These are phyloP conservation scores for Oreortyx pictus DNA, from an alignment of 2,797 vertebrate genomes.

Conservation along the genomic window DNA sequence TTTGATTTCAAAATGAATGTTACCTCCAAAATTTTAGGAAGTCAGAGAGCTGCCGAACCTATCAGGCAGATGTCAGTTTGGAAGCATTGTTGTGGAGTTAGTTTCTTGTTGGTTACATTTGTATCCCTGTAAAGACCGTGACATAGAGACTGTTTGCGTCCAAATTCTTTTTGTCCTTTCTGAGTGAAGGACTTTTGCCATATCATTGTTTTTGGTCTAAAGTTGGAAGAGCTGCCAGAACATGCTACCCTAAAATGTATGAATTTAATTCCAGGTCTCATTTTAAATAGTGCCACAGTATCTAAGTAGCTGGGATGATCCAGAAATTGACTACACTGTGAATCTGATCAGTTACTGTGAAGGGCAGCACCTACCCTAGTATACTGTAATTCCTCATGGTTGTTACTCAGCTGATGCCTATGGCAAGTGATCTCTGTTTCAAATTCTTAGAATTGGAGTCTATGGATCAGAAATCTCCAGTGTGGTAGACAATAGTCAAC, in stretches of 20 bases:
- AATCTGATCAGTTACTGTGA: background rate
- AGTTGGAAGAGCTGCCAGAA: background rate
- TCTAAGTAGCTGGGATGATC: background rate
- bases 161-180: background rate
- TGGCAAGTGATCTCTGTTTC: background rate
- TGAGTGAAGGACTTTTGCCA: background rate
- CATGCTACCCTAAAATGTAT: background rate
- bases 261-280: background rate
- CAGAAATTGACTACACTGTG: background rate
- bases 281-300: background rate
- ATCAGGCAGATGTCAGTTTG: background rate
- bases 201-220: background rate
- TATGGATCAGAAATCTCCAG: background rate
- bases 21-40: conserved; percentile 5
- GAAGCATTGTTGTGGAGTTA: background rate
- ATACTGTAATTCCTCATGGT: background rate
- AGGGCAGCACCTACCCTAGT: background rate
- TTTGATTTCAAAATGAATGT: background rate
- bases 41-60: background rate
- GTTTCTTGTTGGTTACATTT: conserved; percentile 9
- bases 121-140: background rate
- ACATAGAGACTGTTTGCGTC: conserved; percentile 24
- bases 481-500: background rate
- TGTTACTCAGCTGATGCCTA: background rate
- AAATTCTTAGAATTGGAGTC: background rate